phyloP scores from a whole-genome alignment of 2,113 vertebrate species.

The Microtus richardsoni region DNA sequence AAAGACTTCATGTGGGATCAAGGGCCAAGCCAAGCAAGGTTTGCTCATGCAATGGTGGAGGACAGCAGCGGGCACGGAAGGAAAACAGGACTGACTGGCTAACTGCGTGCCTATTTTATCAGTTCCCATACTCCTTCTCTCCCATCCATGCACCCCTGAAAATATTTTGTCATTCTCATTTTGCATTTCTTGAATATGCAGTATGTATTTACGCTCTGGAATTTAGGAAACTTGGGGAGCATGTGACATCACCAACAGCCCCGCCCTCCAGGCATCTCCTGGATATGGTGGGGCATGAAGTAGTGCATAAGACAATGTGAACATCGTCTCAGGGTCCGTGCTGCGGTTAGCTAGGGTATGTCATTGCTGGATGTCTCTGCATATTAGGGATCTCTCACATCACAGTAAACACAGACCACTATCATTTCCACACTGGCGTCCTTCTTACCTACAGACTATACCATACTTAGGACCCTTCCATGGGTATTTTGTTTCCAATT shows the following conservation, averaged over 20 bases:
- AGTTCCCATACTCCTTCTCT: neutral
- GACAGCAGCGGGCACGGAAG: neutral
- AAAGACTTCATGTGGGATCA: constrained; percentile 69
- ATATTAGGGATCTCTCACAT: neutral
- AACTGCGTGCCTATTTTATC: neutral
- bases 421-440: neutral
- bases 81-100: neutral
- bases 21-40: constrained; percentile 17
- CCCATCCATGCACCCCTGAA: neutral
- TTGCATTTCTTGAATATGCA: neutral
- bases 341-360: neutral
- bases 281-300: neutral
- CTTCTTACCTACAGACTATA: neutral
- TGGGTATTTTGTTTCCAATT: neutral
- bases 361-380: neutral
- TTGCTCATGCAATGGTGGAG: neutral
- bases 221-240: neutral
- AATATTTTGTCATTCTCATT: neutral
- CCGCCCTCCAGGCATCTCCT: neutral
- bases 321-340: accelerated
- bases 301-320: neutral
- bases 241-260: too few species aligned
- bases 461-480: too few species aligned
- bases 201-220: neutral
- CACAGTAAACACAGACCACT: neutral